These are phyloP conservation scores for Drosophila persimilis DNA, from an alignment of 1,140 invertebrate species.

Conservation along the genomic window DNA sequence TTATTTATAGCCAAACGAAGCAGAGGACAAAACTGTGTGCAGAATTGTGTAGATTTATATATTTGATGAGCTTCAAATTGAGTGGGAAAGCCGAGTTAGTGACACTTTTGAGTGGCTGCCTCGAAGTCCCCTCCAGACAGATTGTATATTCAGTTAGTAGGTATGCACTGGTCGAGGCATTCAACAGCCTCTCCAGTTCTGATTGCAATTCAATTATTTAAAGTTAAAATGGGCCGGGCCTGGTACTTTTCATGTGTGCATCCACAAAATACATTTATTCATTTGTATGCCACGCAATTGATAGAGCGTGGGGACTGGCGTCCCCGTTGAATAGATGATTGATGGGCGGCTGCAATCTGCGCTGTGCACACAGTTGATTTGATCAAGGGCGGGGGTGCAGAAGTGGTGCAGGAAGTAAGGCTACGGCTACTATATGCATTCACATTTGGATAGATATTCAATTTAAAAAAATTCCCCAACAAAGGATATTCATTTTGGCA, in stretches of 20 bases:
- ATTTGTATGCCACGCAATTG: conserved; percentile 63
- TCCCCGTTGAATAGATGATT: conserved; percentile 55
- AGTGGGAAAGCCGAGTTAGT: conserved; percentile 31
- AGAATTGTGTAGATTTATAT: conserved; percentile 24
- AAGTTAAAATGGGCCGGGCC: conserved; percentile 3
- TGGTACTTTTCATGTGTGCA: conserved; percentile 8
- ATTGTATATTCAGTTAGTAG: background rate
- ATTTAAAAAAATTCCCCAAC: conserved; percentile 54
- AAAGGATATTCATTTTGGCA: conserved; percentile 48
- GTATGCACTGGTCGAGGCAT: conserved; percentile 6
- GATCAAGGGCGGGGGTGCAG: background rate
- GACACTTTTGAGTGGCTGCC: conserved; percentile 25
- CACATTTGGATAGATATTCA: conserved; percentile 50
- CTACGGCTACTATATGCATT: background rate
- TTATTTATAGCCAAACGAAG: conserved; percentile 33
- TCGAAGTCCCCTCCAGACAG: too few species aligned
- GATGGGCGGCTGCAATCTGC: conserved; percentile 50
- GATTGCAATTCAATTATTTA: conserved; percentile 49
- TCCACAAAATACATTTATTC: conserved; percentile 35
- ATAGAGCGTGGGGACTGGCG: background rate
- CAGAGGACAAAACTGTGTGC: conserved; percentile 1
- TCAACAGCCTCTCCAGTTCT: conserved; percentile 4
- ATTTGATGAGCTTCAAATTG: conserved; percentile 47
- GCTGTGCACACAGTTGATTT: conserved; percentile 58
- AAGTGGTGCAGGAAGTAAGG: background rate